phyloP scores from a whole-genome alignment of 92 coral and sea anemone species.

The Diadumene lineata region DNA sequence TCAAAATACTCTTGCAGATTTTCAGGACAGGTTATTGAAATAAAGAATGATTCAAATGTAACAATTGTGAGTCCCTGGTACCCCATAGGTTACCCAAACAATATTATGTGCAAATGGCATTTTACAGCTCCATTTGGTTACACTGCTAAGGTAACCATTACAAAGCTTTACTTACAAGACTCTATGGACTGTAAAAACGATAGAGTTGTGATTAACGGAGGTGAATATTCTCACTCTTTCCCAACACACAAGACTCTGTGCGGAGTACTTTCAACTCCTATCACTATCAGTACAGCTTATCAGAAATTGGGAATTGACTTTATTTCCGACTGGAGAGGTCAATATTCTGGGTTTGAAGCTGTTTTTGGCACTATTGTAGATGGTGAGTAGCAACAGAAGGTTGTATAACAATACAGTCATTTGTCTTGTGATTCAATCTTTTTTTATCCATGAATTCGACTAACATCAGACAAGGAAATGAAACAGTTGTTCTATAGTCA shows the following conservation, averaged over 20 bases:
- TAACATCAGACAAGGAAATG: too few relatives aligned
- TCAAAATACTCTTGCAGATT: background rate
- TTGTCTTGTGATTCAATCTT: background rate
- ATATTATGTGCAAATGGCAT: conserved; percentile 31
- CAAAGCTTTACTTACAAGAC: conserved; percentile 27
- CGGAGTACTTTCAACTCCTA: conserved; percentile 28
- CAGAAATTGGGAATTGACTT: conserved; percentile 14
- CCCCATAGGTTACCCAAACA: conserved; percentile 24
- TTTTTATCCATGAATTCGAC: background rate
- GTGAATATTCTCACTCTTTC: background rate
- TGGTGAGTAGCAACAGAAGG: conserved; percentile 25
- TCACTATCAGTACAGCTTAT: background rate
- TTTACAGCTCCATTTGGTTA: conserved; percentile 24
- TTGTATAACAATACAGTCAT: too few relatives aligned
- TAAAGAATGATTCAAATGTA: background rate
- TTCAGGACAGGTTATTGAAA: background rate
- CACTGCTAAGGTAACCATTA: conserved; percentile 28
- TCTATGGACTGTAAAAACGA: conserved; percentile 27
- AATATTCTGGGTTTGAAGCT: conserved; percentile 59
- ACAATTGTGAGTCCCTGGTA: conserved; percentile 10
- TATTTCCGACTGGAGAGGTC: conserved; percentile 41
- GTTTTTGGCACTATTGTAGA: conserved; percentile 21
- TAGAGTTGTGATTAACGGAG: conserved; percentile 28
- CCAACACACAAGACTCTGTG: conserved; percentile 25
- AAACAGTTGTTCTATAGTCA: too few relatives aligned